Evolutionary conservation across 1,140 invertebrate species (phyloP), one percentile per base, ranked within the genome.

Genomic region (Saxidomus purpurata): DNA sequence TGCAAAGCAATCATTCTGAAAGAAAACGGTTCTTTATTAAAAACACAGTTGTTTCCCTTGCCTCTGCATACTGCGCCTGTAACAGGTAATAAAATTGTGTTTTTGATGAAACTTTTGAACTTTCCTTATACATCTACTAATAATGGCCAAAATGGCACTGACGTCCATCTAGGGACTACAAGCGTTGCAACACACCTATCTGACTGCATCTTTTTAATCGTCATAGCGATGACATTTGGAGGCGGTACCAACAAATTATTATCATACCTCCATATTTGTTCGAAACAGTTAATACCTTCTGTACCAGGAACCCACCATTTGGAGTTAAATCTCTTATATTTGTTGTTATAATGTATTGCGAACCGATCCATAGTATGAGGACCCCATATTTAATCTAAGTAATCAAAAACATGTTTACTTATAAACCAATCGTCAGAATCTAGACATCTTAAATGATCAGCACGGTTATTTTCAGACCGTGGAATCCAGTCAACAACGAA

Each of bases 1-100:
- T 25, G 71, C n/a, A 90, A 76, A 31, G 84, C 89, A 9, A 82
- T 22, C 76, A 90, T 77, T 61, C 63, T 90, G 49, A 74, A 81
- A 40, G 76, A 43, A 28, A 81, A 28, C 40, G 19, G 31, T 31
- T 63, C 13, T 28, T 69, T 13, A 13, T 40, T n/a, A 87, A 90
- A 81, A 82, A 36, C 11, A 49, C 79, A 15, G 63, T 90, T 76
- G 31, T 83, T 40, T n/a, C 84, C 8, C 36, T 47, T 77, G 9
- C 74, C 74, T 77, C 17, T 49, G 15, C 8, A 43, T 6, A 77
- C 17, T 43, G 74, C 38, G 38, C 40, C 40, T 52, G 28, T 49
- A 43, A 43, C 3, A 15, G 74, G 74, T 17, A 77, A 31, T 9
- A 47, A 3, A 31, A 25, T 19, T 11, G 15, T n/a, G n/a, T 77